These are phyloP conservation scores for Stenopsyche tienmushanensis DNA, from an alignment of 1,140 invertebrate genomes.

Conservation along the genomic window DNA sequence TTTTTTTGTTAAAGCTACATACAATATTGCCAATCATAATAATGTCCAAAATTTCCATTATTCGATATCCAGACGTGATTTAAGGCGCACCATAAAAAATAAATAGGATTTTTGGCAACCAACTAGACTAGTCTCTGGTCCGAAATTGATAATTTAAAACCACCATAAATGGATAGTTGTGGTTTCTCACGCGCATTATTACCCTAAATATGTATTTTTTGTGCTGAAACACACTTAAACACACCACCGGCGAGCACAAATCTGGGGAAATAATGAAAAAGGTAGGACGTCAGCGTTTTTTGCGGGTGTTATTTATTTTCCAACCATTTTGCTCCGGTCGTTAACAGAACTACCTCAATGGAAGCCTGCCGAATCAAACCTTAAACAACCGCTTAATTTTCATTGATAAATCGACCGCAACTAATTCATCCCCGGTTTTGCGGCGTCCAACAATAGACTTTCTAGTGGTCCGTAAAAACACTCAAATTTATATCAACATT, in stretches of 20 bases:
- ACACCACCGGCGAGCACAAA: background rate
- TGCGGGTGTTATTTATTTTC: constrained; percentile 29
- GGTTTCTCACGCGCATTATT: too few species aligned
- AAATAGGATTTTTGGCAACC: too few species aligned
- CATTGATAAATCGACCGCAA: constrained; percentile 30
- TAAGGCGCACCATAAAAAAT: too few species aligned
- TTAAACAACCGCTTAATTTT: constrained; percentile 41
- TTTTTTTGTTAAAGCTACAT: too few species aligned
- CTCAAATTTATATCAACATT: constrained; percentile 13
- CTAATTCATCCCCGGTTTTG: constrained; percentile 7
- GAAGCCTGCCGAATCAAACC: constrained; percentile 36
- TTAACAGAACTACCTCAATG: constrained; percentile 28
- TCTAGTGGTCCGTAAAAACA: constrained; percentile 4
- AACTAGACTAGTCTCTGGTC: too few species aligned
- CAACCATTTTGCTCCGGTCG: constrained; percentile 27
- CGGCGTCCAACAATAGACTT: constrained; percentile 6
- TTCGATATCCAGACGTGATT: too few species aligned
- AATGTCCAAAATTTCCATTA: too few species aligned
- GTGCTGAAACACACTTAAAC: background rate
- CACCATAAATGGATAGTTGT: too few species aligned
- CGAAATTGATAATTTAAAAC: too few species aligned
- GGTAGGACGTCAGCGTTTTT: constrained; percentile 11
- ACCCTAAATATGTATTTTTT: background rate
- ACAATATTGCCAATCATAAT: too few species aligned
- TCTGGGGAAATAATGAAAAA: constrained; percentile 16